Percentiles rank a stretch among this genome's conserved stretches.
Conservation (phyloP, 1,140 invertebrate genomes). For the Rhysida immarginata region DNA sequence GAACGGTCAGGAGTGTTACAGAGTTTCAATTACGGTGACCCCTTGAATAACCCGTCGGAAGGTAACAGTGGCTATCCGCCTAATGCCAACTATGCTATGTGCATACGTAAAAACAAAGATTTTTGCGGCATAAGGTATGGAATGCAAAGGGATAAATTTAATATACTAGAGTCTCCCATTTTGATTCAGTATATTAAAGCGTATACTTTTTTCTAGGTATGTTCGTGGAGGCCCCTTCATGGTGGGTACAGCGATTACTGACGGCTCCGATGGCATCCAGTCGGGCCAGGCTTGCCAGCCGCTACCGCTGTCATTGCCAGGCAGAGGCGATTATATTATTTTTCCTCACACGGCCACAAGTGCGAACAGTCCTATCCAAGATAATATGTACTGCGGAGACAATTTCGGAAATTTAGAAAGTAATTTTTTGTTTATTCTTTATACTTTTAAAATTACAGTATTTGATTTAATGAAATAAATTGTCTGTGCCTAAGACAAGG, state of each 20-base stretch:
- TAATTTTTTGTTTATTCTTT: neutral
- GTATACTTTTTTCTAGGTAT: neutral
- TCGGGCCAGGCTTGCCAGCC: neutral
- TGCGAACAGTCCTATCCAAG: too few relatives aligned
- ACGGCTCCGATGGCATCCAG: slow-evolving; percentile 4
- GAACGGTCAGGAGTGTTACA: slow-evolving; percentile 37
- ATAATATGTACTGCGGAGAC: neutral
- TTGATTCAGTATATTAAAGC: neutral
- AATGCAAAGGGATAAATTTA: neutral
- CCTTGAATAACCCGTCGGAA: slow-evolving; percentile 9
- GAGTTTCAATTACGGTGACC: slow-evolving; percentile 43
- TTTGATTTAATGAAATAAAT: too few relatives aligned
- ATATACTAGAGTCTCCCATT: neutral
- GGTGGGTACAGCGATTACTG: neutral
- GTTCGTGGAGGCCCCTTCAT: slow-evolving; percentile 1
- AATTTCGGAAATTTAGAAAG: neutral
- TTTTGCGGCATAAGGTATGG: slow-evolving; percentile 40
- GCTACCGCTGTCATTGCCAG: neutral
- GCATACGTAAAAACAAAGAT: slow-evolving; percentile 42
- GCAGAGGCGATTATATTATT: neutral
- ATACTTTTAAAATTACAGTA: too few relatives aligned
- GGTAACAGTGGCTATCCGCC: slow-evolving; percentile 4
- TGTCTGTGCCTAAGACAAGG: too few relatives aligned
- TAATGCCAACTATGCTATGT: slow-evolving; percentile 51
- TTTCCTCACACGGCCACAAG: neutral